These are phyloP conservation scores for Sinodicranocentrus sp. DNA, from an alignment of 2,888 invertebrate species.

Conservation along the genomic window DNA sequence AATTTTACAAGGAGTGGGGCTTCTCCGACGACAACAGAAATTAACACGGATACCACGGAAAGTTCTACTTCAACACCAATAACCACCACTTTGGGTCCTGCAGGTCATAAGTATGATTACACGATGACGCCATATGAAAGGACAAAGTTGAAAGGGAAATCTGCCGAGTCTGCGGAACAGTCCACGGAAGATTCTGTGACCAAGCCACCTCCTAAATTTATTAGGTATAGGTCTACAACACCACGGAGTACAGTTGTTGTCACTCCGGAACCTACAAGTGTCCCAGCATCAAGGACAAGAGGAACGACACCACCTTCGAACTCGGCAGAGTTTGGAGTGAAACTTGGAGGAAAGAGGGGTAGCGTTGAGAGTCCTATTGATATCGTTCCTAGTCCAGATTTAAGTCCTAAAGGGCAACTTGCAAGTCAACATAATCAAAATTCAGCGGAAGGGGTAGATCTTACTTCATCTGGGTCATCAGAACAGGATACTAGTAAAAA, in stretches of 20 bases:
- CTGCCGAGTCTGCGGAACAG: conserved; percentile 22
- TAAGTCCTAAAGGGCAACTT: conserved; percentile 50
- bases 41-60: conserved; percentile 17
- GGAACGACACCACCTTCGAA: conserved; percentile 38
- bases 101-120: conserved; percentile 64
- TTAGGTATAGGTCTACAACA: conserved; percentile 45
- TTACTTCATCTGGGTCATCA: conserved; percentile 17
- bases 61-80: conserved; percentile 20
- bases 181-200: conserved; percentile 1
- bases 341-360: conserved; percentile 47
- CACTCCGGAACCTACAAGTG: conserved; percentile 37
- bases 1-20: conserved; percentile 51
- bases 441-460: conserved; percentile 28
- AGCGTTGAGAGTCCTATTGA: conserved; percentile 66
- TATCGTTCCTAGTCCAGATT: conserved; percentile 72
- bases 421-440: conserved; percentile 21
- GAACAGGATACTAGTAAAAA: conserved; percentile 51
- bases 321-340: conserved; percentile 49
- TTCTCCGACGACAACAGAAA: conserved; percentile 10
- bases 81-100: conserved; percentile 57
- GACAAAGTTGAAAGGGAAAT: conserved; percentile 43
- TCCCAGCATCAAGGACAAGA: conserved; percentile 35
- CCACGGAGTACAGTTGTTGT: conserved; percentile 20
- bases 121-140: conserved; percentile 56
- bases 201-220: conserved; percentile 44